Conservation (phyloP, 2,797 vertebrate species). For the Syngnathus acus region DNA sequence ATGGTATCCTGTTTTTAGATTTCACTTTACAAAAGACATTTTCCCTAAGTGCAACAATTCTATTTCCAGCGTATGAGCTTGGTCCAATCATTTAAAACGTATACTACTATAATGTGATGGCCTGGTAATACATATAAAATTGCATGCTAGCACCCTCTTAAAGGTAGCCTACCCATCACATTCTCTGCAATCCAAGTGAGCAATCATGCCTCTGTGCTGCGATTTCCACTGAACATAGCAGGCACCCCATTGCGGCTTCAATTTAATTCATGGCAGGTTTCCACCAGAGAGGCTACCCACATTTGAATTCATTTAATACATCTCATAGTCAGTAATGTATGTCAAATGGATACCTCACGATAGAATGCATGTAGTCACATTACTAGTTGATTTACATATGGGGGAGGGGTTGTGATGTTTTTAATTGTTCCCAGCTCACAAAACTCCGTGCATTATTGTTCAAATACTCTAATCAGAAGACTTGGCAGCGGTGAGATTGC, state of each 20-base stretch:
- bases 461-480: conserved; percentile 38
- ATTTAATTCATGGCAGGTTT: not conserved
- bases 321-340: not conserved
- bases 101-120: not conserved
- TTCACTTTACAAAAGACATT: not conserved
- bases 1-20: not conserved
- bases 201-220: conserved; percentile 10
- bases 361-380: not conserved
- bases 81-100: not conserved
- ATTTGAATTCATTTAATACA: conserved; percentile 1
- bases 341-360: not conserved
- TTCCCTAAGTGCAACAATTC: not conserved
- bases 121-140: conserved; percentile 32
- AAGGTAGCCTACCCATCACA: conserved; percentile 12
- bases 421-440: conserved; percentile 3
- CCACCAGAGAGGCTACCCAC: not conserved
- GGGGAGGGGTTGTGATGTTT: not conserved
- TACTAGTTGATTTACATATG: not conserved
- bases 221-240: not conserved
- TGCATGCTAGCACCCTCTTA: conserved; percentile 29
- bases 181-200: conserved; percentile 5
- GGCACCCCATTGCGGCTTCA: not conserved
- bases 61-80: not conserved
- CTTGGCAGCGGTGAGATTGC: conserved; percentile 29
- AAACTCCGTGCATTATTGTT: conserved; percentile 19